Evolutionary conservation across 2,113 vertebrate genomes (phyloP), one percentile per base, ranked within the genome.

Genomic region (Bujurquina vittata): DNA sequence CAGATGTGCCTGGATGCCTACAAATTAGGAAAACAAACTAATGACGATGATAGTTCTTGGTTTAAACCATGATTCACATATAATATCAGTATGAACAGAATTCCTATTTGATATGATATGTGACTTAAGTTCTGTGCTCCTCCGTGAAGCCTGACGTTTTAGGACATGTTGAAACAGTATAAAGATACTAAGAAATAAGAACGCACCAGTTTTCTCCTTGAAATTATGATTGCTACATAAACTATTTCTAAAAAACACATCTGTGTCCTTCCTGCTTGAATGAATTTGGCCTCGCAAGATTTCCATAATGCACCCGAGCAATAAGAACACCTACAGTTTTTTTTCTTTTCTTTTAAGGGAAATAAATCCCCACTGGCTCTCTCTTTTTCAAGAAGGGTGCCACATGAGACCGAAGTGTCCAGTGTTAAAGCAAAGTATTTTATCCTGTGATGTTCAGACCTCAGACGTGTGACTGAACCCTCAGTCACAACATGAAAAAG

Each of bases 281-380:
- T 52, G 65, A 72, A 72, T 72, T 52, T 72, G 65, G 65, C 23
- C 65, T 72, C 65, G 31, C 65, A 72, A 52, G 43, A 72, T 72
- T 72, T 46, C 65, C 43, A 20, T 72, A 72, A 52, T 31, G 23
- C 43, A 29, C 20, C 43, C 17, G 29, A 52, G 43, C 43, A 69
- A 20, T 69, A 52, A 26, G 1, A 52, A 20, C 65, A 52, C 65
- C 5, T 52, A 20, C 23, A 52, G 10, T 52, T 69, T 69, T 35
- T 67, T 49, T 46, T 37, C 3, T 26, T 26, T 26, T 26, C 3
- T 26, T 26, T 26, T 2, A 26, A 18, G 40, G 17, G 17, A 52
- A 52, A 17, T 52, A 69, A 69, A 31, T 69, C 22, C 43, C 43
- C 29, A 5, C 65, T 31, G 43, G 23, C 15, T 20, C 3, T 29